Base-by-base conservation (phyloP, 2,113 vertebrate species). In the Pipa parva region DNA sequence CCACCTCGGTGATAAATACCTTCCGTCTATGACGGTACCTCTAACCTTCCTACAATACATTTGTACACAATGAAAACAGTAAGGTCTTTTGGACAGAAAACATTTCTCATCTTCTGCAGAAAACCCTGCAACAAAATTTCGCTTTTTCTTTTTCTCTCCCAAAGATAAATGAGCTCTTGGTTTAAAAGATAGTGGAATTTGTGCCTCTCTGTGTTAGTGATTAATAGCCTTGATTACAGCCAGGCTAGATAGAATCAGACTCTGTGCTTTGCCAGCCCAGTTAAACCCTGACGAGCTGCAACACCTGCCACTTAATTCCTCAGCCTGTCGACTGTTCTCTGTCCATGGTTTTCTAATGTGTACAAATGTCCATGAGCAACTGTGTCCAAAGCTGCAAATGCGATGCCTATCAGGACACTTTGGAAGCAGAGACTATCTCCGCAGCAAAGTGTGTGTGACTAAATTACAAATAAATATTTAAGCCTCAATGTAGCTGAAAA, bases 251-350 rank as follows among this genome's bases (percentile, higher is more conserved):
- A 60, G 12, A 50, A 54, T 17, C 65, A 11, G 56, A 21, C 42
- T 13, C 48, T 39, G 56, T 42, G 21, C 24, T 28, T 28, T 60
- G 65, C 57, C 65, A 69, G 24, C 12, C 17, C 31, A 37, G 57
- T 48, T 60, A 52, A 52, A 60, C 29, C 48, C 33, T 60, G 48
- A 59, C 17, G 18, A 52, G 33, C 65, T 8, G 31, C 11, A 60
- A 52, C 65, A 69, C 65, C 65, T 69, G 65, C 49, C 65, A 69
- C 57, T 45, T 60, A 51, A 51, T 59, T 59, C 55, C 55, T 36
- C 22, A 22, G 52, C 63, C 63, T 56, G 20, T 57, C 27, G 17
- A 33, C 33, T 21, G 45, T 49, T 21, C 29, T 15, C 24, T 10
- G 24, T 21, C 57, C 57, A 52, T 42, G 28, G 39, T 15, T 60